A percentile compares a stretch with the other conserved stretches of the same genome.
Evolutionary conservation across 2,113 vertebrate species (phyloP).

Genomic region (Datnioides undecimradiatus): DNA sequence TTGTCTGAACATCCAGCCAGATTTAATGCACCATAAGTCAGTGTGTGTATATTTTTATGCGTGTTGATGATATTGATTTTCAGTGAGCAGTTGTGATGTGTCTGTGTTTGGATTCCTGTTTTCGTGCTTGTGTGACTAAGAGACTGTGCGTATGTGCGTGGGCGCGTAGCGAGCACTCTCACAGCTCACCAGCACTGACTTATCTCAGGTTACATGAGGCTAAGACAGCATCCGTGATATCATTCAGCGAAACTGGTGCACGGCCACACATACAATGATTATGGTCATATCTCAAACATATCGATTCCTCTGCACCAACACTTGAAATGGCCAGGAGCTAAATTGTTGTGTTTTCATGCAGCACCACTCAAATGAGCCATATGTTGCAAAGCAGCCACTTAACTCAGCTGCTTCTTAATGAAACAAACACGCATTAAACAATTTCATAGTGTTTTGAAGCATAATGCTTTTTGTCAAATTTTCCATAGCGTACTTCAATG

Average conservation of each 20-base stretch:
- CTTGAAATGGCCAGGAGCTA: not conserved
- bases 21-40: not conserved
- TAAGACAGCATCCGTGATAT: slow-evolving; percentile 51
- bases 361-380: not conserved
- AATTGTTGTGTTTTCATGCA: slow-evolving; percentile 13
- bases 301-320: not conserved
- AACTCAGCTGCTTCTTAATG: slow-evolving; percentile 22
- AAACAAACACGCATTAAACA: slow-evolving; percentile 31
- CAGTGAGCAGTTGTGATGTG: slow-evolving; percentile 40
- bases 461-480: slow-evolving; percentile 16
- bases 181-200: slow-evolving; percentile 63
- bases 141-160: slow-evolving; percentile 69
- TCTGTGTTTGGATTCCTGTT: slow-evolving; percentile 46
- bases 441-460: slow-evolving; percentile 10
- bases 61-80: slow-evolving; percentile 40
- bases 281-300: slow-evolving; percentile 10
- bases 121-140: slow-evolving; percentile 69
- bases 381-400: slow-evolving; percentile 22
- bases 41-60: not conserved
- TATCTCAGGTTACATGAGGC: slow-evolving; percentile 66
- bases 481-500: slow-evolving; percentile 44
- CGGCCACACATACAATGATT: slow-evolving; percentile 12
- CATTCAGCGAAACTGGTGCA: slow-evolving; percentile 33
- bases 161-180: slow-evolving; percentile 54
- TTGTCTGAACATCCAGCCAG: not conserved